Conservation (phyloP, 2,888 invertebrate genomes). For the Apoderus coryli region DNA sequence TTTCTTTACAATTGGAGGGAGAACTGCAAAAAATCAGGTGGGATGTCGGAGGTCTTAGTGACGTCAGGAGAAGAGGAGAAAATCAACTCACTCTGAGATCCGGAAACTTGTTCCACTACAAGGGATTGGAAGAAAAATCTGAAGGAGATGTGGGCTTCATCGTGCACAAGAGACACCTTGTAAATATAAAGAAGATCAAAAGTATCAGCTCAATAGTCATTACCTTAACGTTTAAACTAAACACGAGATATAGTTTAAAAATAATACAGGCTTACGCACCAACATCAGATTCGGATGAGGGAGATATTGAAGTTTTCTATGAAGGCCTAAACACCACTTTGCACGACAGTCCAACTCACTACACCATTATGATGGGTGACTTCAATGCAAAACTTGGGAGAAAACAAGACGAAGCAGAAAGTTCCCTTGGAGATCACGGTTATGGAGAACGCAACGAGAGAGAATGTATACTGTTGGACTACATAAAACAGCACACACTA, state of each 20-base stretch:
- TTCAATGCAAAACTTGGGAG: conserved; percentile 8
- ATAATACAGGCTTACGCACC: conserved; percentile 4
- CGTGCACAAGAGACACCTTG: conserved; percentile 1
- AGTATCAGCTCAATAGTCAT: conserved; percentile 6
- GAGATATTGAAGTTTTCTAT: background rate
- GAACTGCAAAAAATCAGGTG: too few relatives aligned
- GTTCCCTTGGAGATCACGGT: conserved; percentile 6
- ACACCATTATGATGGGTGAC: conserved; percentile 7
- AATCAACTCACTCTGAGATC: conserved; percentile 7
- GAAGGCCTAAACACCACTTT: too few relatives aligned
- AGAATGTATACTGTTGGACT: too few relatives aligned
- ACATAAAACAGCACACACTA: too few relatives aligned
- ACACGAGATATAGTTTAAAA: conserved; percentile 2
- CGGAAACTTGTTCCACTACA: conserved; percentile 7
- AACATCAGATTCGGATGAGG: background rate
- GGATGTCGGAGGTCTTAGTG: too few relatives aligned
- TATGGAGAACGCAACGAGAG: conserved; percentile 7
- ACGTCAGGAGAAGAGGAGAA: conserved; percentile 7
- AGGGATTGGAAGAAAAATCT: background rate
- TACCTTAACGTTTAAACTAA: conserved; percentile 5
- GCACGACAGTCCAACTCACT: too few relatives aligned
- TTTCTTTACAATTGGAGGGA: too few relatives aligned
- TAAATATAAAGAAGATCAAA: background rate
- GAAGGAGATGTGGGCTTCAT: conserved; percentile 1
- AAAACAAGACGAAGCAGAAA: conserved; percentile 6